These are phyloP conservation scores for Amphiprion ocellaris DNA, from an alignment of 2,113 vertebrate species.

Conservation along the genomic window DNA sequence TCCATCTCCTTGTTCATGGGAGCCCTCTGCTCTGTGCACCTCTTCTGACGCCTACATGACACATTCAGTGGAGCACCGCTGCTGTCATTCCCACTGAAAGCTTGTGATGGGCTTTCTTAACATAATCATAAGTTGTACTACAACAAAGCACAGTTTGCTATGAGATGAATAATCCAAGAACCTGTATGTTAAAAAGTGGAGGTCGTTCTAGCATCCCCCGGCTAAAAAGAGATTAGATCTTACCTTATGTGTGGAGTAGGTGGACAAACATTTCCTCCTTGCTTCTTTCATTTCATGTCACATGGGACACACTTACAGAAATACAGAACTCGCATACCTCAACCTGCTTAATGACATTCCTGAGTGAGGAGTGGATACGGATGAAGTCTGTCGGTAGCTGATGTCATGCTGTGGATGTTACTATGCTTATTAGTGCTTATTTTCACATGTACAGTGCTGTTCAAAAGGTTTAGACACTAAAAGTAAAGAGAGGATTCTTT, in stretches of 20 bases:
- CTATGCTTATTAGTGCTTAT: neutral
- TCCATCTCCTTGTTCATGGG: neutral
- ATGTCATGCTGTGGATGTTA: neutral
- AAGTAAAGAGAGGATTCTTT: neutral
- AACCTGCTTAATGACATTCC: constrained; percentile 75
- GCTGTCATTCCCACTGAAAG: constrained; percentile 23
- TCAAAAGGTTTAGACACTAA: neutral
- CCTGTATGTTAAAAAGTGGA: neutral
- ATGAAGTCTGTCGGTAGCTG: neutral
- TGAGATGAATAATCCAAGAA: neutral
- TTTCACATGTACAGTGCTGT: neutral
- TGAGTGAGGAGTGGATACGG: constrained; percentile 49
- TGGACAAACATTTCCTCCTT: neutral
- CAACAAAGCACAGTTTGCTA: neutral
- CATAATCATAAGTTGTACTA: neutral
- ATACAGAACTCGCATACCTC: neutral
- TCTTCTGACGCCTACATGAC: constrained; percentile 52
- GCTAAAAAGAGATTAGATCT: neutral
- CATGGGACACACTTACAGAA: neutral
- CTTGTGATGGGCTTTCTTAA: neutral
- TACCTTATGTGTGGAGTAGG: constrained; percentile 5
- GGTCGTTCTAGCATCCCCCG: neutral
- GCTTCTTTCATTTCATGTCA: constrained; percentile 15
- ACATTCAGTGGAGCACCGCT: constrained; percentile 51
- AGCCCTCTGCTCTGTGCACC: constrained; percentile 4